Conservation (phyloP, 2,113 vertebrate species). For the Cervus canadensis region DNA sequence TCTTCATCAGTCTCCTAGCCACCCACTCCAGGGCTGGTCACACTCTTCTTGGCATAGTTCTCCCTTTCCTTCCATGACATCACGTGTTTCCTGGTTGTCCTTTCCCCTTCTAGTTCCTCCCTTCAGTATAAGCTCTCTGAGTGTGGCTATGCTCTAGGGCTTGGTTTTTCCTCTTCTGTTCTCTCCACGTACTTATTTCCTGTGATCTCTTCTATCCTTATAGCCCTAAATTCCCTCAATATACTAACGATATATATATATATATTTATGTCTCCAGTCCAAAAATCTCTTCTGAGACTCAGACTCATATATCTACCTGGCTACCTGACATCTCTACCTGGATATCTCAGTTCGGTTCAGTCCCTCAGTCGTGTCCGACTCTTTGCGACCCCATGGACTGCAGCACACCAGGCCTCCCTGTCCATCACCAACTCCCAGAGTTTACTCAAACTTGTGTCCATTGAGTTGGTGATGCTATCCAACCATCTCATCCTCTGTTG, state of each 20-base stretch:
- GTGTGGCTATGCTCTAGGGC: neutral
- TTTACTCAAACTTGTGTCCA: neutral
- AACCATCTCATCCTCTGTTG: neutral
- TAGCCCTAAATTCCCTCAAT: neutral
- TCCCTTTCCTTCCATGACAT: neutral
- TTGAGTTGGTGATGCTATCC: neutral
- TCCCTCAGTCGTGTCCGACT: fast-evolving
- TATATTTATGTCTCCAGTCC: neutral
- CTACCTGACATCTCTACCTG: neutral
- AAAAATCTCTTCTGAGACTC: constrained; percentile 12
- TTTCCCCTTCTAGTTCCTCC: neutral
- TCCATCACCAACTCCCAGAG: neutral
- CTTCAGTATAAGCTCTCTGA: neutral
- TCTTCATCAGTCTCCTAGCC: neutral
- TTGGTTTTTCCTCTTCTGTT: neutral
- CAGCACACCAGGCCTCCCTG: neutral
- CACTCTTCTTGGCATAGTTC: neutral
- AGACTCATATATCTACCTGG: neutral
- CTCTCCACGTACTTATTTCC: neutral
- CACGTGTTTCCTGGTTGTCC: neutral
- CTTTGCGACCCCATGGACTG: neutral
- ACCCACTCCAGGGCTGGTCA: neutral
- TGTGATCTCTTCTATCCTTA: neutral
- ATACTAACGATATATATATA: neutral
- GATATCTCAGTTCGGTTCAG: neutral